Evolutionary conservation across 2,888 invertebrate genomes (phyloP), one percentile per base, ranked within the genome.

Genomic region (Leptogaster cylindrica): DNA sequence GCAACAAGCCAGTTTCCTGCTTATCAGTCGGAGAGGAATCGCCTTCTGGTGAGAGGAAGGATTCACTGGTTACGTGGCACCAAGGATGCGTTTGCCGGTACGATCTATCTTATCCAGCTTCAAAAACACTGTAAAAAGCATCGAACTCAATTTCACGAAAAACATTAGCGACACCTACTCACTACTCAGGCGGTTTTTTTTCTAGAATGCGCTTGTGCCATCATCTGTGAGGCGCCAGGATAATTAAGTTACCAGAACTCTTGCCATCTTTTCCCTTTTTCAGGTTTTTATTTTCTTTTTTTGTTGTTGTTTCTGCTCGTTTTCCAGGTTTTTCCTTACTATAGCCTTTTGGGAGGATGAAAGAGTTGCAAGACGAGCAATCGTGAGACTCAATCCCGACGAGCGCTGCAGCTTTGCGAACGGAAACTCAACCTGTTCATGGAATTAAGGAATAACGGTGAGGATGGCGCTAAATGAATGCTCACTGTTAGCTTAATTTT

Each of bases 221-320:
- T 23, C 36, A 18, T 55, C 39, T 25, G 39, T 4, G 39, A 55
- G 55, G 55, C 55, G 55, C 55, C 55, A 16, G 20, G 36, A 55
- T 55, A 55, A 55, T 55, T 55, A 55, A 55, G 55, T 55, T 55
- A 55, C 31, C 31, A 28, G 33, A 55, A 55, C 55, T 55, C 55
- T 55, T 36, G 55, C 55, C 36, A 36, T 55, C 36, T 36, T 55
- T 14, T 18, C 36, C 23, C 23, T 55, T 50, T 50, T 50, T n/a
- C 8, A 10, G 8, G 8, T 39, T 39, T 39, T 39, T 5, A 5
- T 50, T 50, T 14, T 5, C 50, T 50, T 46, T 46, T 18, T 23
- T 20, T 25, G 46, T 25, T n/a, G 14, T 18, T 16, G 5, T 10
- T n/a, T n/a, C n/a, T n/a, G n/a, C n/a, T n/a, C n/a, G n/a, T n/a